Evolutionary conservation across 2,113 vertebrate genomes (phyloP).

Genomic region (Trematocara marginatum): DNA sequence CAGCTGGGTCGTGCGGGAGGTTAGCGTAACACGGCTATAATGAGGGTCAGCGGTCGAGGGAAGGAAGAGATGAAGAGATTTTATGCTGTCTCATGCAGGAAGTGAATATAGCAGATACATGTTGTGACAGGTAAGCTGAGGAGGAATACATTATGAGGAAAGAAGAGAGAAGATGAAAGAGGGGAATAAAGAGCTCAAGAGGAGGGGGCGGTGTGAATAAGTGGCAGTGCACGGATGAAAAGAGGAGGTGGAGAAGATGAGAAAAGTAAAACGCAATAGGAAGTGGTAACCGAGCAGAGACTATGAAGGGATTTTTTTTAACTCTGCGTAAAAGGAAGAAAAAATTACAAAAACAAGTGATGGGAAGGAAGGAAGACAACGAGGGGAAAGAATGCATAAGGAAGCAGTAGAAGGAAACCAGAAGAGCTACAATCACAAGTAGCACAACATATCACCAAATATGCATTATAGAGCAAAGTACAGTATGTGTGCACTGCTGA

Average conservation of each 20-base stretch:
- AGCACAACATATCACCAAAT: constrained; percentile 30
- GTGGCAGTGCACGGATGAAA: constrained; percentile 10
- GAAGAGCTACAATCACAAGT: constrained; percentile 22
- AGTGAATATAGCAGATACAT: constrained; percentile 31
- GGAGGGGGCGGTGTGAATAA: constrained; percentile 30
- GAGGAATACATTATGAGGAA: constrained; percentile 61
- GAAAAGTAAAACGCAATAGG: neutral
- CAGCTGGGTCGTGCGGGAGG: neutral
- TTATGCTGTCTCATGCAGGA: constrained; percentile 40
- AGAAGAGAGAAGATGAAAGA: constrained; percentile 41
- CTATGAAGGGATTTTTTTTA: neutral
- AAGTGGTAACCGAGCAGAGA: neutral
- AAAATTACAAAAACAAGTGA: neutral
- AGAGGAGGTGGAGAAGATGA: neutral
- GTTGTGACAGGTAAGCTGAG: constrained; percentile 63
- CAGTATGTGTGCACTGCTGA: constrained; percentile 22
- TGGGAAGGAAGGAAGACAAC: neutral
- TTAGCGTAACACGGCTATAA: constrained; percentile 27
- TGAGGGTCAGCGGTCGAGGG: constrained; percentile 30
- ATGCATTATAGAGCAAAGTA: constrained; percentile 63
- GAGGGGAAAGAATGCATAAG: neutral
- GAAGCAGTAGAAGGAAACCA: neutral
- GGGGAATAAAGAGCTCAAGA: constrained; percentile 27
- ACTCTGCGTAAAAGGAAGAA: neutral
- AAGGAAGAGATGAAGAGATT: constrained; percentile 33